These are phyloP conservation scores for Pedetes capensis DNA, from an alignment of 2,113 vertebrate genomes.

Conservation along the genomic window DNA sequence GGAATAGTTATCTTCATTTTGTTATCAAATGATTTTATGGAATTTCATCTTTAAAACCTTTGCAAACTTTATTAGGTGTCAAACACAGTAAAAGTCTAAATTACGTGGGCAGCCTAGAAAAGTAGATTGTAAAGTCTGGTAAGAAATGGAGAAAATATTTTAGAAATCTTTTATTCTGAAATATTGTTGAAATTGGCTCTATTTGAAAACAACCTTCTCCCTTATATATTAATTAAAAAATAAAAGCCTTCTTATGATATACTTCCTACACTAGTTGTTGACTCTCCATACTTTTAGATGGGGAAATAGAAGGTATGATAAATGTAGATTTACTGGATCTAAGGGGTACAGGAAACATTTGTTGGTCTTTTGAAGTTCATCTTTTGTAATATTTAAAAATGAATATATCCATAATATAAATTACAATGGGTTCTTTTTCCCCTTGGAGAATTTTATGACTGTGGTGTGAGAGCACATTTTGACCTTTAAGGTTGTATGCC, in stretches of 20 bases:
- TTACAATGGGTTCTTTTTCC: not conserved
- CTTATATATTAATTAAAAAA: not conserved
- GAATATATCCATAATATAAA: not conserved
- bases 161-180: not conserved
- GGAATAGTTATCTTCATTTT: constrained; percentile 42
- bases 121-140: not conserved
- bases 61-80: constrained; percentile 56
- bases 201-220: not conserved
- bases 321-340: not conserved
- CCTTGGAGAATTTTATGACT: not conserved
- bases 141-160: not conserved
- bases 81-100: constrained; percentile 51
- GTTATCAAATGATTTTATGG: not conserved
- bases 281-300: not conserved
- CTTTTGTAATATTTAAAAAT: constrained; percentile 4
- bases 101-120: not conserved
- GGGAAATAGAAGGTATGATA: not conserved
- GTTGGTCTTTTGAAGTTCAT: not conserved
- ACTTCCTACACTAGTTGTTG: not conserved
- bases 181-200: not conserved
- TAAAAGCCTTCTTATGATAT: not conserved
- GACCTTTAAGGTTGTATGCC: not conserved
- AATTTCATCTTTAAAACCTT: constrained; percentile 49
- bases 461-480: not conserved
- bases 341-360: not conserved